phyloP scores from a whole-genome alignment of 2,888 invertebrate species.

The Balanococcus diminutus region DNA sequence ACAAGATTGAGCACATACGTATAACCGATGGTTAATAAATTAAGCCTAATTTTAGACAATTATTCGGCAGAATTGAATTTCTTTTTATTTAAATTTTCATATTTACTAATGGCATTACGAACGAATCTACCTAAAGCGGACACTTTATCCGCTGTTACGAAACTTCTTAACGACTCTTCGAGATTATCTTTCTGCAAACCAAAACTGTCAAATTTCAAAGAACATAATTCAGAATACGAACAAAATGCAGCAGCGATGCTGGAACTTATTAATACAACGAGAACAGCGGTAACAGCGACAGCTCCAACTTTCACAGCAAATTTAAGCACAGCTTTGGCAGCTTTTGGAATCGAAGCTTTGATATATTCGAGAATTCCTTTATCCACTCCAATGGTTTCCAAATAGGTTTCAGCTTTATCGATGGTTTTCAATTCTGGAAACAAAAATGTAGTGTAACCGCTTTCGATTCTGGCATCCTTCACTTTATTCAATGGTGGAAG shows the following conservation, averaged over 20 bases:
- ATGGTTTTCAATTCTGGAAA: constrained; percentile 4
- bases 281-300: not conserved
- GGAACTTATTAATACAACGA: not conserved
- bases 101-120: not conserved
- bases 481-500: not conserved
- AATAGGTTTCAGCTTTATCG: constrained; percentile 11
- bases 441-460: not conserved
- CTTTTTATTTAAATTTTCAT: not conserved
- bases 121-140: not conserved
- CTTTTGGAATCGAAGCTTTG: not conserved
- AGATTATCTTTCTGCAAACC: not conserved
- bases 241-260: constrained; percentile 2
- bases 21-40: not conserved
- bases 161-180: not conserved
- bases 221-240: constrained; percentile 1
- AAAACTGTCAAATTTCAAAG: not conserved
- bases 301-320: not conserved
- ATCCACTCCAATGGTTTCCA: not conserved
- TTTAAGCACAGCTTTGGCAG: not conserved
- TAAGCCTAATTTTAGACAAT: too few species aligned
- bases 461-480: not conserved
- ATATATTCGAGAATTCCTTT: not conserved
- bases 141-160: not conserved
- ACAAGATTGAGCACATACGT: not conserved
- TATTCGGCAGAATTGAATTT: not conserved